Evolutionary conservation across 30 jellyfish, hydroid and myxozoan genomes (phyloP).

Genomic region (Hydra vulgaris): DNA sequence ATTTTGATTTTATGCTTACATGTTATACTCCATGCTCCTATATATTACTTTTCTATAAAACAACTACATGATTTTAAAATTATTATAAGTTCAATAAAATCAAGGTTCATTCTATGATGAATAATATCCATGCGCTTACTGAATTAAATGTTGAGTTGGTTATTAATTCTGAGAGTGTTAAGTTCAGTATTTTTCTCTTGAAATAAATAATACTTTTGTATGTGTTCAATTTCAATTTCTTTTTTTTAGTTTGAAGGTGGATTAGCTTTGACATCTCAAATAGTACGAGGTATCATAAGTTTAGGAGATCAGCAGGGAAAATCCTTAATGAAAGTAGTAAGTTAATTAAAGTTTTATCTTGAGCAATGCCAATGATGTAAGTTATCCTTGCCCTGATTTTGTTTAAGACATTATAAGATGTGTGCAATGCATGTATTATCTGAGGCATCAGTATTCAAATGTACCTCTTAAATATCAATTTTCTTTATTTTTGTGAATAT

Average conservation of each 20-base stretch:
- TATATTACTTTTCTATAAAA: too few species aligned
- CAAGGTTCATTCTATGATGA: not conserved
- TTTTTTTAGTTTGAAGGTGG: slow-evolving; percentile 79
- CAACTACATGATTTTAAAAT: too few species aligned
- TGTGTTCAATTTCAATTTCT: not conserved
- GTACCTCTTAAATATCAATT: too few species aligned
- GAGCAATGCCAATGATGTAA: slow-evolving; percentile 32
- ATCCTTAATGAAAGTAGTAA: slow-evolving; percentile 29
- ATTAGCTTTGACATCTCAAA: slow-evolving; percentile 49
- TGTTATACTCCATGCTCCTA: too few species aligned
- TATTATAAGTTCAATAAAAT: too few species aligned
- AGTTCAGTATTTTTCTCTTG: not conserved
- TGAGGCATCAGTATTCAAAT: too few species aligned
- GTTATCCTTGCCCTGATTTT: slow-evolving; percentile 43
- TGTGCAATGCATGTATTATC: not conserved
- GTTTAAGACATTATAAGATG: slow-evolving; percentile 22
- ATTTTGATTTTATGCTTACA: too few species aligned
- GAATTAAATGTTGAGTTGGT: not conserved
- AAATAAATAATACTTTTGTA: not conserved
- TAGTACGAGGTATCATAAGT: slow-evolving; percentile 45
- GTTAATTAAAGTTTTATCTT: not conserved
- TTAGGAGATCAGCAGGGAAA: slow-evolving; percentile 53
- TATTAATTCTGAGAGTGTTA: not conserved
- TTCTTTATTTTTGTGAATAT: too few species aligned
- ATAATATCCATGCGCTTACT: not conserved